Evolutionary conservation across 2,888 invertebrate genomes (phyloP).

Genomic region (Neoscelio sp.): DNA sequence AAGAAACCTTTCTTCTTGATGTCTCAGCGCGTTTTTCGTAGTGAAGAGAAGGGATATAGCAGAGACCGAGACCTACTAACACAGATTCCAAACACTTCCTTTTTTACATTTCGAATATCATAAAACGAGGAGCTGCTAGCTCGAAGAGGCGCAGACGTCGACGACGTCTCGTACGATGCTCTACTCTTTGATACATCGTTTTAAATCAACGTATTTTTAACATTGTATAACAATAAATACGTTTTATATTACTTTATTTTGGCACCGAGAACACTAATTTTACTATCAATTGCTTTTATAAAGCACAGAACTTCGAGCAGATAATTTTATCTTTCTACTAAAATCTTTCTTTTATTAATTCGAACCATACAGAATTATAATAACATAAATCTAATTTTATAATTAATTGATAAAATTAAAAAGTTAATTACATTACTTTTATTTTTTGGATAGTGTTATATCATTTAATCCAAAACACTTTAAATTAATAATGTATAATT

Average conservation of each 20-base stretch:
- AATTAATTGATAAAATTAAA: no score
- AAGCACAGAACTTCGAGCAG: no score
- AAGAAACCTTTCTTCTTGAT: conserved; percentile 69
- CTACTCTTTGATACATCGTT: conserved; percentile 38
- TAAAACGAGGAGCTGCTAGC: conserved; percentile 79
- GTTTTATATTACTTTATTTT: background rate
- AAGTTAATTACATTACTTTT: no score
- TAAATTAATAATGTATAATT: no score
- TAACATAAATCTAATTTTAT: no score
- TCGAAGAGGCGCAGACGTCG: conserved; percentile 78
- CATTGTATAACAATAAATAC: background rate
- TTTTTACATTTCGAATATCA: conserved; percentile 83
- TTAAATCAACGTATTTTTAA: conserved; percentile 19
- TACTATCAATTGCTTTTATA: no score
- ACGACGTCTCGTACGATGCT: conserved; percentile 63
- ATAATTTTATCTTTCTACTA: no score
- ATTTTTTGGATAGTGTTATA: no score
- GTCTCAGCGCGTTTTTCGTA: conserved; percentile 60
- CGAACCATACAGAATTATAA: no score
- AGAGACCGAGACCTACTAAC: conserved; percentile 81
- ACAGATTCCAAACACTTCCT: conserved; percentile 81
- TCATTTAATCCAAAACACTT: no score
- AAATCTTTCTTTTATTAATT: no score
- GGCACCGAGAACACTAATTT: no score
- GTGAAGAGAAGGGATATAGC: conserved; percentile 66